Conservation (phyloP, 2,113 vertebrate genomes). For the Stercorarius parasiticus region DNA sequence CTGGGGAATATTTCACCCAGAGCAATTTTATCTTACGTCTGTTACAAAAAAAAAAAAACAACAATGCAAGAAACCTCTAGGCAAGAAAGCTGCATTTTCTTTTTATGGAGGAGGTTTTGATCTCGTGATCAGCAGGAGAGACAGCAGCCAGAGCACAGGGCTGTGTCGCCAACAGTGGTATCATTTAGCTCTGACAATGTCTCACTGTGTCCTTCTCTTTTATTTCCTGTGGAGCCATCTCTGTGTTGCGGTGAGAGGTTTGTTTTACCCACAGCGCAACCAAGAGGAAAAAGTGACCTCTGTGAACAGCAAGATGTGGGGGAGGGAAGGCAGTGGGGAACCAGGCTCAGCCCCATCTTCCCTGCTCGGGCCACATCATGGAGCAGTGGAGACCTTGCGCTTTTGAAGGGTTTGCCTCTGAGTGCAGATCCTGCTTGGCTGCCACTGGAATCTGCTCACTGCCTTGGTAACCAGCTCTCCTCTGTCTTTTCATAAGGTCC, state of each 20-base stretch:
- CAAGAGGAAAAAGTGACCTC: neutral
- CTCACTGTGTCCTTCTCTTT: neutral
- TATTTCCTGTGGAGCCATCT: neutral
- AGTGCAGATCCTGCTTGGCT: neutral
- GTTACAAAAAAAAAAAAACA: neutral
- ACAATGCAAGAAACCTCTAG: neutral
- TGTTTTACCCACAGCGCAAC: neutral
- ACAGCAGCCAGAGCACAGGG: neutral
- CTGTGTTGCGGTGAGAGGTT: neutral
- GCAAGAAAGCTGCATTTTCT: neutral
- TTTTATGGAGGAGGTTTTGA: neutral
- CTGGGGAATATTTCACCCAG: neutral
- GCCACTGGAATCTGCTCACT: neutral
- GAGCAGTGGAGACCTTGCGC: neutral
- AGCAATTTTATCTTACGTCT: neutral
- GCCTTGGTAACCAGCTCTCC: neutral
- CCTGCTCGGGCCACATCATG: fast-evolving
- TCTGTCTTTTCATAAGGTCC: neutral
- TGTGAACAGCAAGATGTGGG: neutral
- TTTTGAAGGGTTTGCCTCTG: neutral
- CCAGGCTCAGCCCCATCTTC: neutral
- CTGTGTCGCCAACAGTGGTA: neutral
- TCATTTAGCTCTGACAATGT: neutral
- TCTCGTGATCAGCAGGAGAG: neutral
- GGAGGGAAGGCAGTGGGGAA: neutral